Percentiles rank a stretch among this genome's conserved stretches.
Evolutionary conservation across 1,140 invertebrate genomes (phyloP).

Genomic region (Macrotrachela quadricornifera): DNA sequence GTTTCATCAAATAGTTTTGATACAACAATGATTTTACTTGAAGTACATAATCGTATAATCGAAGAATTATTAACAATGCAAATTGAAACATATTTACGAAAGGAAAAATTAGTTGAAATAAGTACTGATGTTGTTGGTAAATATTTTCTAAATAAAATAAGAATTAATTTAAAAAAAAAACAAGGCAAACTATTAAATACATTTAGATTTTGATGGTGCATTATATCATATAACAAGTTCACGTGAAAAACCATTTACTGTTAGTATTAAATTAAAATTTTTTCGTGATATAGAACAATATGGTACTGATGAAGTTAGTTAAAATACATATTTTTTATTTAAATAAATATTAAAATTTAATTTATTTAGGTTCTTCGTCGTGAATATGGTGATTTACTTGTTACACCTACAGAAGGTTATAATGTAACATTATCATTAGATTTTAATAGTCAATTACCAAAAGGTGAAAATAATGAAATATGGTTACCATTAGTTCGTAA

Average conservation of each 20-base stretch:
- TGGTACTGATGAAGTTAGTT: slow-evolving; percentile 63
- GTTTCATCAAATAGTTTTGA: too few relatives aligned
- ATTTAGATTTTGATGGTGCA: slow-evolving; percentile 86
- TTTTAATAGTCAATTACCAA: slow-evolving; percentile 41
- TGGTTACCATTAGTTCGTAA: slow-evolving; percentile 66
- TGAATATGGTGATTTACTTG: too few relatives aligned
- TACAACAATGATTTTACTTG: slow-evolving; percentile 70
- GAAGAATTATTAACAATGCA: slow-evolving; percentile 80
- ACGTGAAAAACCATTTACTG: slow-evolving; percentile 81
- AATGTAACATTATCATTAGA: too few relatives aligned
- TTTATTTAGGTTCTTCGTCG: too few relatives aligned
- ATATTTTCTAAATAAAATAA: slow-evolving; percentile 26
- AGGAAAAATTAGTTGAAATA: background rate
- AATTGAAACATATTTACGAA: slow-evolving; percentile 46
- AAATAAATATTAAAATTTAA: too few relatives aligned
- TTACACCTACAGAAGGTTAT: too few relatives aligned
- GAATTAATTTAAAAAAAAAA: too few relatives aligned
- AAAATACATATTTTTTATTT: background rate
- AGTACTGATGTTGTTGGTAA: background rate
- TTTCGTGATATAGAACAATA: slow-evolving; percentile 93
- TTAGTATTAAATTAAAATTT: slow-evolving; percentile 93
- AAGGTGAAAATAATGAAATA: slow-evolving; percentile 23
- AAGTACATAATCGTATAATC: slow-evolving; percentile 92
- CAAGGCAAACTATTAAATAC: too few relatives aligned
- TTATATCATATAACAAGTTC: slow-evolving; percentile 93